phyloP scores from a whole-genome alignment of 2,113 vertebrate genomes.

The Pristiophorus japonicus region DNA sequence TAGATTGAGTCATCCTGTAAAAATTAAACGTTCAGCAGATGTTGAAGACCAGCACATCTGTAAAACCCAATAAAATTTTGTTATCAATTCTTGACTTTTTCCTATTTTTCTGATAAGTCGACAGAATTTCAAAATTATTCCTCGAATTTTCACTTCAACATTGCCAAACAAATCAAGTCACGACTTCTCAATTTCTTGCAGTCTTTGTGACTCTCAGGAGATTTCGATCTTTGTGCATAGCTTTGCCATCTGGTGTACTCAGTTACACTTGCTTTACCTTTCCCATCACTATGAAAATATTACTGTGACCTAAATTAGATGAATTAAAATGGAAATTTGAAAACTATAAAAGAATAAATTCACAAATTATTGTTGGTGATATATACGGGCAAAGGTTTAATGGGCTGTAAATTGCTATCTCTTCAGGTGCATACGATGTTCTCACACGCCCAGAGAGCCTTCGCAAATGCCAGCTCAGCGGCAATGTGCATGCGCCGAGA shows the following conservation, averaged over 20 bases:
- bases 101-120: not conserved
- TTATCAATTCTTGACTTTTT: not conserved
- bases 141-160: not conserved
- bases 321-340: not conserved
- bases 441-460: too few species aligned
- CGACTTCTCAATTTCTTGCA: not conserved
- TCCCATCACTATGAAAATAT: not conserved
- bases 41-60: not conserved
- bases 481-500: too few species aligned
- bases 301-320: not conserved
- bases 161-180: not conserved
- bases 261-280: not conserved
- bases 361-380: not conserved
- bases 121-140: not conserved
- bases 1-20: not conserved
- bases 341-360: not conserved
- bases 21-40: not conserved
- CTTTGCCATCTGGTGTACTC: not conserved
- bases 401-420: too few species aligned
- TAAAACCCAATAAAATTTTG: not conserved
- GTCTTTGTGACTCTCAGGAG: not conserved
- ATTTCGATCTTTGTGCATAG: not conserved
- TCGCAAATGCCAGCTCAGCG: too few species aligned
- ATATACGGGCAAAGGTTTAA: not conserved
- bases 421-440: too few species aligned